Evolutionary conservation across 2,797 vertebrate genomes (phyloP), one percentile per base, ranked within the genome.

Genomic region (Staurois parvus): DNA sequence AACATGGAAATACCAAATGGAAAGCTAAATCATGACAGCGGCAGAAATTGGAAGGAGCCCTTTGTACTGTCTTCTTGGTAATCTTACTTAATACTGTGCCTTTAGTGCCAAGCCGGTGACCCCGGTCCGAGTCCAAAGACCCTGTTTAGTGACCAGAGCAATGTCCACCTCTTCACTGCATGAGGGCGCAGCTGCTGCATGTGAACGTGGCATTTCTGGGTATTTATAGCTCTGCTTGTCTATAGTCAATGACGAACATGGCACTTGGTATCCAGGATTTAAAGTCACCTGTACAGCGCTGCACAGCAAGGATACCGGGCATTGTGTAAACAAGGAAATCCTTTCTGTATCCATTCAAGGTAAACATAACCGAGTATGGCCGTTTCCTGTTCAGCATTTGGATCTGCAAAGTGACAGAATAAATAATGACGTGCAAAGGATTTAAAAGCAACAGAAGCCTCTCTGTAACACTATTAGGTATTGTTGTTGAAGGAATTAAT

Each of bases 131-230:
- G 52, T 76, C 75, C 30, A 26, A 24, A 40, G n/a, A 37, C 56
- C 34, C n/a, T 40, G 13, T n/a, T 9, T 9, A 80, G 4, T 21
- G 5, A 48, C 45, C 66, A 21, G 28, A 26, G 6, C 42, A 45
- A 52, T 10, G 42, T 52, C 45, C 78, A 80, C 17, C 26, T 64
- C 48, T 40, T 69, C 48, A 30, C 40, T 0, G 30, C 28, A 13
- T 4, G 17, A 19, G 48, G 48, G 19, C 30, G 70, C 78, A 70
- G 78, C 28, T 80, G 78, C 45, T 69, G 48, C 68, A 11, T 52
- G 19, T 30, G 77, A 69, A 15, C 28, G 45, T 45, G 40, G 40
- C 76, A 79, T 56, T 52, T 69, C 32, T 26, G 24, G 40, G 3
- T 68, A 79, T 29, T 30, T 21, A 69, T 79, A 68, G 28, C 28